Conservation (phyloP, 2,888 invertebrate genomes). For the Slavum lentiscoides region DNA sequence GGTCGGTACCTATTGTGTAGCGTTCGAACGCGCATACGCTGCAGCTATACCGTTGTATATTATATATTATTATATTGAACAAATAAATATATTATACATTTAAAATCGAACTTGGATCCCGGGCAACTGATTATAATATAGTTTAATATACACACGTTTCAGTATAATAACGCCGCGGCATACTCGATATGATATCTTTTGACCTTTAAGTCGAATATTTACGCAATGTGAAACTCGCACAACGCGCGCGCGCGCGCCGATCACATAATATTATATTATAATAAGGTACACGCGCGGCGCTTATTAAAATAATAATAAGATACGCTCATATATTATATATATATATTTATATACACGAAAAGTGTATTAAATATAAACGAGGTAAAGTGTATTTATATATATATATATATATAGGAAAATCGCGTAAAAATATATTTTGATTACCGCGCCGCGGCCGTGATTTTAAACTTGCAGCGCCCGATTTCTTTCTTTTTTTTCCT, state of each 20-base stretch:
- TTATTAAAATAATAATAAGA: background rate
- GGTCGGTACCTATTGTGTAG: too few relatives aligned
- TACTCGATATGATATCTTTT: constrained; percentile 46
- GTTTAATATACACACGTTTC: too few relatives aligned
- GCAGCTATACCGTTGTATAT: background rate
- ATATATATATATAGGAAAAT: too few relatives aligned
- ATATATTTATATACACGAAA: too few relatives aligned
- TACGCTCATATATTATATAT: background rate
- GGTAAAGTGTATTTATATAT: too few relatives aligned
- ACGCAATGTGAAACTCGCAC: constrained; percentile 39
- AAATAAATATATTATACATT: constrained; percentile 2
- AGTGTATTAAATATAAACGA: too few relatives aligned
- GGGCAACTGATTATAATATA: constrained; percentile 27
- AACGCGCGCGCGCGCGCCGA: background rate
- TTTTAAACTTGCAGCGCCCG: too few relatives aligned
- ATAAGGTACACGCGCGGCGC: background rate
- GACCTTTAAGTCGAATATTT: constrained; percentile 47
- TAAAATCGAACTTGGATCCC: constrained; percentile 51
- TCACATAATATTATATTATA: background rate
- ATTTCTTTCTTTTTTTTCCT: too few relatives aligned
- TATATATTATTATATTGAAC: background rate
- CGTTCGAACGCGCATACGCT: too few relatives aligned
- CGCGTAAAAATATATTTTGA: too few relatives aligned
- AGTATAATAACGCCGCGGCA: background rate
- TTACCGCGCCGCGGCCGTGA: too few relatives aligned